These are phyloP conservation scores for Lymantria monacha DNA, from an alignment of 2,888 invertebrate genomes.

Conservation along the genomic window DNA sequence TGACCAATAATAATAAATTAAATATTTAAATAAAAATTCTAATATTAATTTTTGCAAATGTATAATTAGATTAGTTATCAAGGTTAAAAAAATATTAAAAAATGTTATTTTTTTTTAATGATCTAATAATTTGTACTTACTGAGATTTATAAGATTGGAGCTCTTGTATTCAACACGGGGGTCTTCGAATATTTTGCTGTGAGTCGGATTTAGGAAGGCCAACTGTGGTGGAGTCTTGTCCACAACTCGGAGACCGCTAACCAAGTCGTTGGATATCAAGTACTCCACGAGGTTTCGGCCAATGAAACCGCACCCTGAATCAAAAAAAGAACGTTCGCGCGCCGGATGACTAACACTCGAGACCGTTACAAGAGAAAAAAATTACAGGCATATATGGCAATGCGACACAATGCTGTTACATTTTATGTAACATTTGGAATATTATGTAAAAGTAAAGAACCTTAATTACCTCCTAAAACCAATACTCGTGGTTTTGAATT, in stretches of 20 bases:
- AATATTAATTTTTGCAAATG: too few species aligned
- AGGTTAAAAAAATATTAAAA: too few species aligned
- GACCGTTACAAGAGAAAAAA: conserved; percentile 63
- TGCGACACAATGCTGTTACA: conserved; percentile 3
- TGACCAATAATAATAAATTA: too few species aligned
- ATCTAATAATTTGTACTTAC: conserved; percentile 78
- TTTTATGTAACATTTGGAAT: not conserved
- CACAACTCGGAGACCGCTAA: conserved; percentile 88
- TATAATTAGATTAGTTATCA: too few species aligned
- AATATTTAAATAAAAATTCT: too few species aligned
- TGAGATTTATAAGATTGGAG: conserved; percentile 94
- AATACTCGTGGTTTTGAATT: conserved; percentile 72
- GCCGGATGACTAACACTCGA: conserved; percentile 70
- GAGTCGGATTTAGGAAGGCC: conserved; percentile 91
- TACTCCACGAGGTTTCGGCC: conserved; percentile 93
- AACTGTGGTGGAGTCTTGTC: conserved; percentile 97
- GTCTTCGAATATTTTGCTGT: conserved; percentile 87
- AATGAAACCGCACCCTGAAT: conserved; percentile 95
- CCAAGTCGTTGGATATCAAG: conserved; percentile 89
- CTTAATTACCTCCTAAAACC: conserved; percentile 72
- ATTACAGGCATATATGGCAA: conserved; percentile 19
- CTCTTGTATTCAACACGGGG: conserved; percentile 93
- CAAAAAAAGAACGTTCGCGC: conserved; percentile 37
- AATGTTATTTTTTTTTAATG: too few species aligned
- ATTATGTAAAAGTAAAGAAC: not conserved